These are phyloP conservation scores for Maniola hyperantus DNA, from an alignment of 2,888 invertebrate species.

Conservation along the genomic window DNA sequence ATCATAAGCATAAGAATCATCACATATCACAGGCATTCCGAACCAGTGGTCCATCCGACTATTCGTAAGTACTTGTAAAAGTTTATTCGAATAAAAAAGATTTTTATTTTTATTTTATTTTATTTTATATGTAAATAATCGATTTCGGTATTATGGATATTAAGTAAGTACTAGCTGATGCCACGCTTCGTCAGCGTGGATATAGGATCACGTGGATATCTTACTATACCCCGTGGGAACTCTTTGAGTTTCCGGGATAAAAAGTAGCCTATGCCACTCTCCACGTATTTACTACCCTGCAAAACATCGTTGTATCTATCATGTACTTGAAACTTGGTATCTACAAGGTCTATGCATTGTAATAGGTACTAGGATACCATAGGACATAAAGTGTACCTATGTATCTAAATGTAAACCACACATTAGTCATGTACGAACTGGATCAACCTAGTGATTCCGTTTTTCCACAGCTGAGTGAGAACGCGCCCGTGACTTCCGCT, in stretches of 20 bases:
- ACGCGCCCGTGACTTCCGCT: constrained; percentile 80
- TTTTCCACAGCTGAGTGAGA: constrained; percentile 78
- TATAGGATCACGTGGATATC: no score
- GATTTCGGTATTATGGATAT: no score
- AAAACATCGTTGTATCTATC: no score
- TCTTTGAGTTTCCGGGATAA: not conserved
- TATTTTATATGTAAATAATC: no score
- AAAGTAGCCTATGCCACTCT: not conserved
- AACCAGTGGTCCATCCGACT: no score
- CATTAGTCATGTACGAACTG: constrained; percentile 13
- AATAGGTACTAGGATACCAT: constrained; percentile 11
- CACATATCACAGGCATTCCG: not conserved
- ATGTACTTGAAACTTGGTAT: no score
- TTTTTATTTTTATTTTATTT: no score
- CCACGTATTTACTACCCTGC: not conserved
- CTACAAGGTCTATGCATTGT: not conserved
- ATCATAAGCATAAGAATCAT: not conserved
- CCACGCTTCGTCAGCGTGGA: no score
- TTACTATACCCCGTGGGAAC: no score
- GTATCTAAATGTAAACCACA: not conserved
- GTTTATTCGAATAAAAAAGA: no score
- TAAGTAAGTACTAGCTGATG: not conserved
- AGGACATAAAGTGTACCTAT: not conserved
- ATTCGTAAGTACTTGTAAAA: no score
- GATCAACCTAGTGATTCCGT: constrained; percentile 71